Evolutionary conservation across 2,113 vertebrate species (phyloP).

Genomic region (Lichenostomus cassidix): DNA sequence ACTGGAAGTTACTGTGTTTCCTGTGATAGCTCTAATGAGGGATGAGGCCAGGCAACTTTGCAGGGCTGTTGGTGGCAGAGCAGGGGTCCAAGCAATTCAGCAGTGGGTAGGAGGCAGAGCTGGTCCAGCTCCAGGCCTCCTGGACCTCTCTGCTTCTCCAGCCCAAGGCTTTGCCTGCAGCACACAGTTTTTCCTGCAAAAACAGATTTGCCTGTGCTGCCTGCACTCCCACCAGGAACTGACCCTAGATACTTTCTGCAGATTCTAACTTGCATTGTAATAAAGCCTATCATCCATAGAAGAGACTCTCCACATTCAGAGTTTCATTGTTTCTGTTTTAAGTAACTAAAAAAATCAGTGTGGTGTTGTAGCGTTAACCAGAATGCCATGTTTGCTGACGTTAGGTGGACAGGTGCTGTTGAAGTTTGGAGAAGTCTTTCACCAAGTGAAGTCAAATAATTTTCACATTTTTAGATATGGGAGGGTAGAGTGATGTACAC

Average conservation of each 20-base stretch:
- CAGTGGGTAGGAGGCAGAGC: not conserved
- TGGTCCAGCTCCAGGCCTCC: not conserved
- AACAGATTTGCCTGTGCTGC: not conserved
- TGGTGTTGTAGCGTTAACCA: not conserved
- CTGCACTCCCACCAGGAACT: not conserved
- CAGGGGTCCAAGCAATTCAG: not conserved
- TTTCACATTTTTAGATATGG: not conserved
- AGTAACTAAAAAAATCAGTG: not conserved
- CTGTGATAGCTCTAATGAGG: not conserved
- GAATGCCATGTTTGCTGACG: not conserved
- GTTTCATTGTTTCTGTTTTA: not conserved
- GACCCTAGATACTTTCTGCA: not conserved
- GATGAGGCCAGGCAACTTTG: not conserved
- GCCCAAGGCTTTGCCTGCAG: not conserved
- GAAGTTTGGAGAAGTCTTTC: not conserved
- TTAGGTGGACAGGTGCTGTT: not conserved
- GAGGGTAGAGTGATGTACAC: not conserved
- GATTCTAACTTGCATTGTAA: not conserved
- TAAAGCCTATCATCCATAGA: not conserved
- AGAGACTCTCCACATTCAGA: not conserved
- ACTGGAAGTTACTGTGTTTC: not conserved
- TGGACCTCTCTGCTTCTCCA: not conserved
- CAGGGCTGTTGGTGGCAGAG: not conserved
- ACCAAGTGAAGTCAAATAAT: not conserved
- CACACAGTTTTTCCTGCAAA: not conserved